phyloP scores from a whole-genome alignment of 2,888 invertebrate species.

The Drosophila melanosoma region DNA sequence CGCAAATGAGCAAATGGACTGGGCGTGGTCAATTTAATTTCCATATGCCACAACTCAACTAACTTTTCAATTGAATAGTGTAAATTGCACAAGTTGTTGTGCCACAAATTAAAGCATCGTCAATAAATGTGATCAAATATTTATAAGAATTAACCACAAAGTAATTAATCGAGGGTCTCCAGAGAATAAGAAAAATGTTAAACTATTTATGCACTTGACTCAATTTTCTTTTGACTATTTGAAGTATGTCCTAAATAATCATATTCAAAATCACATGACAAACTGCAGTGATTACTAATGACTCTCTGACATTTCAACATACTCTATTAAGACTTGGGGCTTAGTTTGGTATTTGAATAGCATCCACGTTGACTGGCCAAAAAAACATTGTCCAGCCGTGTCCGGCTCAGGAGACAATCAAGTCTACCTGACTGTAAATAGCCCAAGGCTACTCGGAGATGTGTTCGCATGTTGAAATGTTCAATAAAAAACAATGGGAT shows the following conservation, averaged over 20 bases:
- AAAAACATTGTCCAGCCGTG: neutral
- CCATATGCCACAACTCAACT: slow-evolving; percentile 44
- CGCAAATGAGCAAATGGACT: slow-evolving; percentile 70
- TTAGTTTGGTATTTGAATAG: neutral
- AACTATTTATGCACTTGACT: neutral
- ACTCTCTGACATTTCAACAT: neutral
- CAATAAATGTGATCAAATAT: neutral
- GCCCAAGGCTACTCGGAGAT: neutral
- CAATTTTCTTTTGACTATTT: neutral
- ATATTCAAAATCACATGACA: neutral
- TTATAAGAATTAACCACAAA: neutral
- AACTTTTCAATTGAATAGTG: slow-evolving; percentile 42
- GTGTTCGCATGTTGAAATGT: neutral
- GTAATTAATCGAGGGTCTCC: neutral
- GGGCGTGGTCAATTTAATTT: slow-evolving; percentile 60
- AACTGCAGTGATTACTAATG: neutral
- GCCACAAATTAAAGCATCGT: neutral
- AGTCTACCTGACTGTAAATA: neutral
- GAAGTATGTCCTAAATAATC: neutral
- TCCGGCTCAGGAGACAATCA: neutral
- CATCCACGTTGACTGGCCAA: neutral
- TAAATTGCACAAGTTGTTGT: slow-evolving; percentile 7
- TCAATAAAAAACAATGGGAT: too few species aligned
- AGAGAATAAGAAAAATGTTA: neutral
- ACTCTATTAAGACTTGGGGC: neutral